Evolutionary conservation across 2,113 vertebrate genomes (phyloP).

Genomic region (Vidua chalybeata): DNA sequence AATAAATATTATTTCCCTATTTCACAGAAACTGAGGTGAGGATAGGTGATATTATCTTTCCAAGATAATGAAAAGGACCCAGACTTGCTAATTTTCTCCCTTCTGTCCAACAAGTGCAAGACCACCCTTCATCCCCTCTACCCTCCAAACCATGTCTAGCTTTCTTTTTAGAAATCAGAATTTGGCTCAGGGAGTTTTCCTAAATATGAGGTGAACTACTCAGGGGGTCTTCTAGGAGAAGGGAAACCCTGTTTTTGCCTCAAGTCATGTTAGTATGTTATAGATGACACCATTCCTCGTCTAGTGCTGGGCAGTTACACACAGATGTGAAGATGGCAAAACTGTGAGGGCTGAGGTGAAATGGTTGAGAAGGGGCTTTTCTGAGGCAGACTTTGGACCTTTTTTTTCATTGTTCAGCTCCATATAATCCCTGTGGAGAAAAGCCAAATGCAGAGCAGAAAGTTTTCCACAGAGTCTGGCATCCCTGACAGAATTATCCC

Average conservation of each 20-base stretch:
- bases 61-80: not conserved
- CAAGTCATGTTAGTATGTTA: not conserved
- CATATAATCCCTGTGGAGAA: not conserved
- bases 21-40: not conserved
- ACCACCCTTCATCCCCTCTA: rapidly evolving
- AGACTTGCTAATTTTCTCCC: not conserved
- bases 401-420: not conserved
- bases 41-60: not conserved
- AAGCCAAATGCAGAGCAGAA: not conserved
- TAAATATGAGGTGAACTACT: not conserved
- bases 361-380: not conserved
- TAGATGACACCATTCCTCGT: not conserved
- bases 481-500: not conserved
- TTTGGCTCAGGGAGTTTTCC: not conserved
- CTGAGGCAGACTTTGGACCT: not conserved
- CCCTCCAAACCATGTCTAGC: rapidly evolving
- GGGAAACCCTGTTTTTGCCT: not conserved
- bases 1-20: not conserved
- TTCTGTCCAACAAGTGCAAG: not conserved
- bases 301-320: not conserved
- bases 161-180: not conserved
- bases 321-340: not conserved
- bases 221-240: not conserved
- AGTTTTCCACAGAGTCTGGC: not conserved
- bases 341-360: not conserved